Evolutionary conservation across 2,797 vertebrate genomes (phyloP), one percentile per base, ranked within the genome.

Genomic region (Phalanger gymnotis): DNA sequence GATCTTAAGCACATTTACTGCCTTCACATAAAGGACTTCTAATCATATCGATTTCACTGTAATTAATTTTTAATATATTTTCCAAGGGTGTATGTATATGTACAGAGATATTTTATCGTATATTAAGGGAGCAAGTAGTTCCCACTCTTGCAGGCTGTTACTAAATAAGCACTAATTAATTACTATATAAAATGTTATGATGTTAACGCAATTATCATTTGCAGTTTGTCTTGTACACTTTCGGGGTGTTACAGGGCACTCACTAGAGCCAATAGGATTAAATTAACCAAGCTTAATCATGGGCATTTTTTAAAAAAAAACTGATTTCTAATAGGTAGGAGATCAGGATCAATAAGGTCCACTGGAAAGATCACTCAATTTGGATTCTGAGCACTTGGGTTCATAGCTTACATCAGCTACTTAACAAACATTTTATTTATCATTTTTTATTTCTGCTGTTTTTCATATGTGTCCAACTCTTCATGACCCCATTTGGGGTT

Each of bases 21-120:
- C 92, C 87, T 95, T 91, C 0, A 2, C 96, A 93, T 61, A 94
- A 94, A 95, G 93, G 91, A 92, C 95, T 96, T 95, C 96, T 97
- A 95, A 97, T 97, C 95, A 54, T 57, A 96, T 94, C 51, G 91
- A 98, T 96, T 97, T 97, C 95, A 61, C 61, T 94, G 66, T 96
- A 97, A 96, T 98, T 97, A 97, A 97, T 97, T 96, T 97, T 97
- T 97, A 97, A 97, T 95, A 92, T 92, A 95, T 97, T 96, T 97
- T 93, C 95, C 97, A 96, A 95, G 91, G 92, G 91, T 93, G 91
- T 92, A 28, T 92, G 56, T 56, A 94, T 4, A 96, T 91, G 92
- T 81, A 93, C 97, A 90, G 10, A 90, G 94, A 61, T 61, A 81
- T 91, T 94, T 95, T 92, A 91, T 93, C 92, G 87, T 56, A 66